These are phyloP conservation scores for Strigamia transsilvanica DNA, from an alignment of 2,888 invertebrate species.

Conservation along the genomic window DNA sequence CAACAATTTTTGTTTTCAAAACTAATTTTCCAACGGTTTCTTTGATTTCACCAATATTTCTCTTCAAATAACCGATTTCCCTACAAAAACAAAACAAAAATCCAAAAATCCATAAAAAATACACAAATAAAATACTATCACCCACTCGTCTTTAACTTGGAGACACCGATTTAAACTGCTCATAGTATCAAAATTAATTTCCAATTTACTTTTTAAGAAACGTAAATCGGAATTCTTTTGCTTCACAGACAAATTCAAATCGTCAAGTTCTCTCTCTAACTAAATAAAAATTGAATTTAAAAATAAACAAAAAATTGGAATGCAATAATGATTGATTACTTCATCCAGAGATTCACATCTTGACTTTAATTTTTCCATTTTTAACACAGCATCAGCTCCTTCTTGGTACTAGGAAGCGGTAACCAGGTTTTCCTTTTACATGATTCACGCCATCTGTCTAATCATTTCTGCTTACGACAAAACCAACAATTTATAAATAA, in stretches of 20 bases:
- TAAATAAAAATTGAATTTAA: neutral
- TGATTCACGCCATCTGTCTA: too few relatives aligned
- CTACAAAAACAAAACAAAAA: neutral
- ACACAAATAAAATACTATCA: neutral
- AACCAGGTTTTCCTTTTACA: neutral
- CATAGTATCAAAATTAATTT: neutral
- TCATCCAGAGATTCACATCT: neutral
- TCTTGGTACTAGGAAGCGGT: neutral
- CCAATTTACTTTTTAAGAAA: conserved; percentile 1
- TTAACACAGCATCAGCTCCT: neutral
- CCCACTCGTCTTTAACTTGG: conserved; percentile 3
- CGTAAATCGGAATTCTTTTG: neutral
- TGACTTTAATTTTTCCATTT: neutral
- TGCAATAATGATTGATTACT: neutral
- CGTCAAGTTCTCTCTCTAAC: neutral
- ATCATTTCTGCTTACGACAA: neutral
- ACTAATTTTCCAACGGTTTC: neutral
- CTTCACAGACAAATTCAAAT: neutral
- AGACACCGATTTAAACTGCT: neutral
- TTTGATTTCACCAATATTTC: neutral
- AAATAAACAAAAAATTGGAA: neutral
- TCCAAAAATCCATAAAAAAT: neutral
- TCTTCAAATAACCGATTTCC: neutral
- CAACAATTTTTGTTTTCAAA: neutral
- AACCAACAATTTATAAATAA: neutral